Conservation (phyloP, 2,888 invertebrate species). For the Kuschelorhynchus macadamiae region DNA sequence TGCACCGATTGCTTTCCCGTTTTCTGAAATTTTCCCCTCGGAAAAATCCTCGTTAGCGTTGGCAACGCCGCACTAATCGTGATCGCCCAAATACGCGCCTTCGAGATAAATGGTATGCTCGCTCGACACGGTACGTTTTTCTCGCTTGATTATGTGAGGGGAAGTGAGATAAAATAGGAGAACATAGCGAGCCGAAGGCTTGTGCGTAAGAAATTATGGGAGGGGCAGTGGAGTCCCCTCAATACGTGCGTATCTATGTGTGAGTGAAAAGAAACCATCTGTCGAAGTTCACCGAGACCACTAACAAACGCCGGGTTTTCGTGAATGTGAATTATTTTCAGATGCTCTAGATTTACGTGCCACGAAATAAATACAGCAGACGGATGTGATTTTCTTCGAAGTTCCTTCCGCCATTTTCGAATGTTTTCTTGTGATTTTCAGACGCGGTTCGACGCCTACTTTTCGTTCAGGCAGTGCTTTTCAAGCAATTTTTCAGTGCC, state of each 20-base stretch:
- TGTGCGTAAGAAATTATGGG: constrained; percentile 33
- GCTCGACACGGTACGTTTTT: background rate
- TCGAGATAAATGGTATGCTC: constrained; percentile 2
- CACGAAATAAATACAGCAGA: constrained; percentile 18
- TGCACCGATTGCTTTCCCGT: background rate
- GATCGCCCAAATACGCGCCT: constrained; percentile 5
- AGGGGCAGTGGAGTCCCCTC: constrained; percentile 41
- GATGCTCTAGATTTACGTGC: constrained; percentile 15
- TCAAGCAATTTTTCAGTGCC: constrained; percentile 21
- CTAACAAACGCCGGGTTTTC: constrained; percentile 30
- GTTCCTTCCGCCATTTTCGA: constrained; percentile 23
- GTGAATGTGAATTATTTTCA: constrained; percentile 25
- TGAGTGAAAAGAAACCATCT: constrained; percentile 59
- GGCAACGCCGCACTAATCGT: constrained; percentile 25
- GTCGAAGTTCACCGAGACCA: constrained; percentile 53
- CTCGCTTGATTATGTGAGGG: background rate
- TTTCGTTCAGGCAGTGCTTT: constrained; percentile 14
- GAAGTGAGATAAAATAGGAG: constrained; percentile 9
- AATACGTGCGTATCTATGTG: constrained; percentile 44
- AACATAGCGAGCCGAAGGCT: constrained; percentile 16
- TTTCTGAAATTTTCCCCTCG: constrained; percentile 10
- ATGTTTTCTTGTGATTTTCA: constrained; percentile 18
- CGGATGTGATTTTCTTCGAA: constrained; percentile 21
- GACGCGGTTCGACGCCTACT: constrained; percentile 20
- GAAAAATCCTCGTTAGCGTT: constrained; percentile 8